Evolutionary conservation across 2,797 vertebrate species (phyloP).

Genomic region (Neostethus bicornis): DNA sequence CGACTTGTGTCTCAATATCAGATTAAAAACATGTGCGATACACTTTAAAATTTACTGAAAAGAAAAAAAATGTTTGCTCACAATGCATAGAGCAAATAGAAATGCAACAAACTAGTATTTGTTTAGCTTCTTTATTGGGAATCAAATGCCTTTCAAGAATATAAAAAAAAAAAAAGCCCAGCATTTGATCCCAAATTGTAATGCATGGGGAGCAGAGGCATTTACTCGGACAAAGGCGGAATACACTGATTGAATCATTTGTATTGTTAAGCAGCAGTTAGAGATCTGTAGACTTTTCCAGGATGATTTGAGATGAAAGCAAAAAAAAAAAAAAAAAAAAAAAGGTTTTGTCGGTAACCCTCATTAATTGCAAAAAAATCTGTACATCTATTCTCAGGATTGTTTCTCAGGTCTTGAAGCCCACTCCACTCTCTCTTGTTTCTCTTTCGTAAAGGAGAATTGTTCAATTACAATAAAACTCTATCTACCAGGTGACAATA

Average conservation of each 20-base stretch:
- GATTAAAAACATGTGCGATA: background rate
- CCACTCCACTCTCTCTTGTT: constrained; percentile 38
- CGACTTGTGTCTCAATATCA: background rate
- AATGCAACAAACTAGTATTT: constrained; percentile 48
- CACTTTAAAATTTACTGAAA: background rate
- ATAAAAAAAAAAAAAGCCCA: constrained; percentile 39
- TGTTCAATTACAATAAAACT: too few relatives aligned
- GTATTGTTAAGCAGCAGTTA: constrained; percentile 69
- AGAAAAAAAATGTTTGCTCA: constrained; percentile 33
- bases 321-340: constrained; percentile 56
- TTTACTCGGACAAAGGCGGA: constrained; percentile 55
- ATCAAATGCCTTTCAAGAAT: constrained; percentile 7
- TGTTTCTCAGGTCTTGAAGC: constrained; percentile 16
- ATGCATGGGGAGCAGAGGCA: constrained; percentile 51
- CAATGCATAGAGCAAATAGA: constrained; percentile 30
- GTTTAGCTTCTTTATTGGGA: constrained; percentile 48
- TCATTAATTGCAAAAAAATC: constrained; percentile 22
- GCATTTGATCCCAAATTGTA: constrained; percentile 53
- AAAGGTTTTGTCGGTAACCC: constrained; percentile 26
- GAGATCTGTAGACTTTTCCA: constrained; percentile 68
- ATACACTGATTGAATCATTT: constrained; percentile 65
- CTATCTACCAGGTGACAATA: too few relatives aligned
- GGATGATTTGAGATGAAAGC: constrained; percentile 62
- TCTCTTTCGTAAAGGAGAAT: too few relatives aligned
- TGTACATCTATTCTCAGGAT: constrained; percentile 16